Conservation (phyloP, 35 echinoderm and acorn worm species). For the Amphiura filiformis region DNA sequence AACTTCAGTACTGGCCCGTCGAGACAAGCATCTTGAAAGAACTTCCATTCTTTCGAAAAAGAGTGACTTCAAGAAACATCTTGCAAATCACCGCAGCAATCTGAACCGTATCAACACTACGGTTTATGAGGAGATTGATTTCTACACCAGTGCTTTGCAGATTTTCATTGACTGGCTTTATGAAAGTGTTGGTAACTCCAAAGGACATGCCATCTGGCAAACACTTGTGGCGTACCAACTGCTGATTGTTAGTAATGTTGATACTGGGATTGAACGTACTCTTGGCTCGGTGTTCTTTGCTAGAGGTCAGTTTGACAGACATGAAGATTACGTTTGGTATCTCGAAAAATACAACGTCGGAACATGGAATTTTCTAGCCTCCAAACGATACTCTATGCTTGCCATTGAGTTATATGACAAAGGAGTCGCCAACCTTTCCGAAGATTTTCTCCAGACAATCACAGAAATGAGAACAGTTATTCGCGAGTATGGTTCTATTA, state of each 20-base stretch:
- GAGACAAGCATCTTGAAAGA: conserved; percentile 59
- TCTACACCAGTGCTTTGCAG: conserved; percentile 61
- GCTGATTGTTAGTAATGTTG: conserved; percentile 76
- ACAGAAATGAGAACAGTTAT: conserved; percentile 50
- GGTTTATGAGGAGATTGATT: conserved; percentile 57
- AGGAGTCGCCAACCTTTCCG: conserved; percentile 10
- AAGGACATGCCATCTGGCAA: conserved; percentile 59
- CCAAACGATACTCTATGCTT: conserved; percentile 54
- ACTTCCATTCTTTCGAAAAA: conserved; percentile 69
- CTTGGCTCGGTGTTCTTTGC: conserved; percentile 60
- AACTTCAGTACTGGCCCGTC: conserved; percentile 67
- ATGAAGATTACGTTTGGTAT: conserved; percentile 80
- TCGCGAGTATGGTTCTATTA: conserved; percentile 15
- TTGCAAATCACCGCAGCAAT: conserved; percentile 43
- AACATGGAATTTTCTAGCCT: conserved; percentile 58
- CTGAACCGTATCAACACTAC: conserved; percentile 51
- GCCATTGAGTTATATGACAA: conserved; percentile 46
- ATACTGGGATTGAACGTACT: conserved; percentile 70
- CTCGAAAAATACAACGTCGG: conserved; percentile 75
- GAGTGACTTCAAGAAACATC: conserved; percentile 50
- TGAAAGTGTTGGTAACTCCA: conserved; percentile 70
- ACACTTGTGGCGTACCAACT: conserved; percentile 70
- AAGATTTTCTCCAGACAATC: conserved; percentile 38
- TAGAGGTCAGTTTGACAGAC: conserved; percentile 44
- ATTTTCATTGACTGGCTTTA: conserved; percentile 83